These are phyloP conservation scores for Sclerurus mexicanus DNA, from an alignment of 2,113 vertebrate genomes.

Conservation along the genomic window DNA sequence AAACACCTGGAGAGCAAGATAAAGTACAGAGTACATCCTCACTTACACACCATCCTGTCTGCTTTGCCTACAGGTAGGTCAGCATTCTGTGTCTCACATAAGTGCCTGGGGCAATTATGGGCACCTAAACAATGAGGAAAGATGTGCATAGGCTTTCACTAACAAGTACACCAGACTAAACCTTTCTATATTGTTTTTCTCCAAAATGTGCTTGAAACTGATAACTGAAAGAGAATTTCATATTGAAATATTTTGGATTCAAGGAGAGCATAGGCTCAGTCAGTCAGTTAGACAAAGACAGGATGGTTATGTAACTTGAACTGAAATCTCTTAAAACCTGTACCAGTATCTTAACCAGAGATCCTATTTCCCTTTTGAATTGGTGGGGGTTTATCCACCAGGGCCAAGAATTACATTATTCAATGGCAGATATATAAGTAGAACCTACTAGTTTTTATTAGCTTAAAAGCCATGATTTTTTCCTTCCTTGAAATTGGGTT, in stretches of 20 bases:
- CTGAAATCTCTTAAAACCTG: background rate
- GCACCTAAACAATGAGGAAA: background rate
- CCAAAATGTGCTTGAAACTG: background rate
- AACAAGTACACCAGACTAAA: background rate
- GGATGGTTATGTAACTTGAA: background rate
- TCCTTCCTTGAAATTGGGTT: background rate
- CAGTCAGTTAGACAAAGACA: background rate
- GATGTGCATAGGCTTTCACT: background rate
- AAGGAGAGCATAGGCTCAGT: background rate
- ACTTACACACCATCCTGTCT: accelerated
- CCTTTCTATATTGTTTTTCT: background rate
- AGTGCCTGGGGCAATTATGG: background rate
- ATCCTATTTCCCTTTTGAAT: background rate
- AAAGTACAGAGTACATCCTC: background rate
- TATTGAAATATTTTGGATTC: background rate
- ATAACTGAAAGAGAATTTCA: background rate
- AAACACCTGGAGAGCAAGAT: background rate
- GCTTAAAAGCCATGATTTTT: background rate
- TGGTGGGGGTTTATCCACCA: background rate
- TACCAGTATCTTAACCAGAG: background rate
- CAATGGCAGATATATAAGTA: background rate
- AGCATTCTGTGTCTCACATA: background rate
- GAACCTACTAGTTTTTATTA: background rate
- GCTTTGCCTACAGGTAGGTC: accelerated
- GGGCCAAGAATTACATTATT: background rate